Evolutionary conservation across 1,140 invertebrate genomes (phyloP), one percentile per base, ranked within the genome.

Genomic region (Caerostris darwini): DNA sequence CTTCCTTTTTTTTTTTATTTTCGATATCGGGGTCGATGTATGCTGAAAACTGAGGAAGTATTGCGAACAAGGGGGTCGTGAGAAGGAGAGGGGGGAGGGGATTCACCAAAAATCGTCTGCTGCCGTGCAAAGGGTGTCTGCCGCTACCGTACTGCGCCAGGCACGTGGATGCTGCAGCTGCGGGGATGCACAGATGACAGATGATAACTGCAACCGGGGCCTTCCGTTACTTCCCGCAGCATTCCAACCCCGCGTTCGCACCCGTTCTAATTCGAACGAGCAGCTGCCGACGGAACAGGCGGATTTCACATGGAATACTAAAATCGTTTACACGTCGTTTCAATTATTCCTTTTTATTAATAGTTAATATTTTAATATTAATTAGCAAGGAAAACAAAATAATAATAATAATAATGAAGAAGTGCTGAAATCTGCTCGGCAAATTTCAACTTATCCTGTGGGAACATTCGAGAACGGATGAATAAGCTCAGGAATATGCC

Each of bases 41-140:
- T 88, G 86, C 86, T 88, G 50, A 88, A 88, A 88, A 88, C 86
- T 17, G 86, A 88, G 86, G 86, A 88, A 88, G 61, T 88, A 50
- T 61, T 64, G 54, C 19, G 61, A 58, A 69, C 7, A 88, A 7
- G 86, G 61, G 86, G 86, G 19, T 57, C 12, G n/a, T n/a, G 54
- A 50, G 83, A 58, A 85, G 8, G n/a, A 5, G 54, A 56, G 56
- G 17, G 86, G 19, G 61, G 7, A 8, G 59, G 86, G 86, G 58
- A 12, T n/a, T 5, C n/a, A 58, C n/a, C 83, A 54, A 58, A 4
- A 81, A 86, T 86, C 59, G 86, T 64, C 58, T 88, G 57, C n/a
- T 34, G 71, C 61, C 34, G 57, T 85, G 83, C 56, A 34, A 85
- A 56, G 83, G 83, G 83, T 85, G 88, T 67, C 59, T 57, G 56